Base-by-base conservation (phyloP, 2,888 invertebrate genomes). In the Callosobruchus maculatus region DNA sequence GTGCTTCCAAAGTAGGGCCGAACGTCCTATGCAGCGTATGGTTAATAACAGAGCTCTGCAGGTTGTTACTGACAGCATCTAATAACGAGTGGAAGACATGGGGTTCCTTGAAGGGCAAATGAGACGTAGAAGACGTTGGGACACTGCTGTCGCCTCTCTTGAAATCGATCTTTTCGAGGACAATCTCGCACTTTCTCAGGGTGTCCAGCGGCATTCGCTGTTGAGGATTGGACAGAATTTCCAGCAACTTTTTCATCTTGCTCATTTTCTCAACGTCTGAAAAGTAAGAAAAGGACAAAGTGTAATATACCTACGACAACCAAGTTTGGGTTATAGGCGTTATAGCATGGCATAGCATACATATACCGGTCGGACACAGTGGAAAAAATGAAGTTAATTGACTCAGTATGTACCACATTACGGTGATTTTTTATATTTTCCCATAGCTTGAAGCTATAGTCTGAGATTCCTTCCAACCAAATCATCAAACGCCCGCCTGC, bases 171-270 rank as follows among this genome's bases (percentile, higher is more conserved):
- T 96, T 97, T 86, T 97, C 96, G 74, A 98, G 87, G 2, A 97
- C 97, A 73, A 95, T 93, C 87, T 98, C 98, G 85, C 98, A 98
- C 85, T 97, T 98, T 69, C 96, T 89, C 20, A 98, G 88, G 0
- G 97, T 97, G 82, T 96, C 96, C 83, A 98, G 88, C 0, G 97
- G 95, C 89, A 95, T 94, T 75, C 97, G 90, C 87, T 96, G 96
- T 80, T 92, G 92, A 0, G 97, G 97, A 87, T 96, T 97, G 0
- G 95, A 94, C 20, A 98, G 88, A 77, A 98, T 97, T 83, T 97
- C 97, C 30, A 97, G 87, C 0, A 98, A 88, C 81, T 96, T 97
- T 87, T 96, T 97, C 97, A 98, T 97, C 88, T 98, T 98, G 73
- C 94, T 94, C 82, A 95, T 88, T 84, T 97, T 97, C 83, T 97